Conservation (phyloP, 2,113 vertebrate species). For the Cyprinodon variegatus region DNA sequence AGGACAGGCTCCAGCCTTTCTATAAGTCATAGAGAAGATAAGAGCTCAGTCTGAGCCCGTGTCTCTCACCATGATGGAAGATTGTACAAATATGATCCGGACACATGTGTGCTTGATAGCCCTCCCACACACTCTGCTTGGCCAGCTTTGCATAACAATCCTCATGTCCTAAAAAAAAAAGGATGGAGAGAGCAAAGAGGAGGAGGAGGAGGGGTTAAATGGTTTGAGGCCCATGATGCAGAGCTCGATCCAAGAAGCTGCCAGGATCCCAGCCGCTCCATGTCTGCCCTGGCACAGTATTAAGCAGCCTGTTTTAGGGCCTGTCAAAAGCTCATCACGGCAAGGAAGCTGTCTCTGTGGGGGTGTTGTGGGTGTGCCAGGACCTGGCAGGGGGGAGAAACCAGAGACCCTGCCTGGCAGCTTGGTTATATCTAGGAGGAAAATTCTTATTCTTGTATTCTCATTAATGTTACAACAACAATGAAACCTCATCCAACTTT, state of each 20-base stretch:
- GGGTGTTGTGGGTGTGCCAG: constrained; percentile 77
- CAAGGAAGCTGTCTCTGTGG: constrained; percentile 81
- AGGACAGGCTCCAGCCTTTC: constrained; percentile 27
- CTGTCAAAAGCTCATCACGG: constrained; percentile 85
- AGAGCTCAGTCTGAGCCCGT: constrained; percentile 31
- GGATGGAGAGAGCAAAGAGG: constrained; percentile 33
- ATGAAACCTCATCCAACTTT: constrained; percentile 70
- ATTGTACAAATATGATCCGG: constrained; percentile 56
- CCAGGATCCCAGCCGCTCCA: constrained; percentile 79
- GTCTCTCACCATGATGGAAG: constrained; percentile 34
- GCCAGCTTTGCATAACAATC: constrained; percentile 80
- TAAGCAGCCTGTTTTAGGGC: constrained; percentile 76
- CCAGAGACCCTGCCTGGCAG: constrained; percentile 76
- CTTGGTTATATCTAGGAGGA: constrained; percentile 77
- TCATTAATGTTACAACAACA: constrained; percentile 80
- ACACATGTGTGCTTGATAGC: constrained; percentile 67
- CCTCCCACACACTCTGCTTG: constrained; percentile 70
- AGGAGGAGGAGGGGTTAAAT: constrained; percentile 52
- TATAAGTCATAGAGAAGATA: constrained; percentile 19
- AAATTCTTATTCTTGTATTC: constrained; percentile 80
- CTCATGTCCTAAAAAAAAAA: constrained; percentile 63
- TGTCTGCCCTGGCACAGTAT: constrained; percentile 81
- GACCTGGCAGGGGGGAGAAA: constrained; percentile 76
- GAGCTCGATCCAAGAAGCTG: constrained; percentile 81
- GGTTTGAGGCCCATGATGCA: constrained; percentile 71